Conservation (phyloP, 2,888 invertebrate genomes). For the Amphimallon solstitiale region DNA sequence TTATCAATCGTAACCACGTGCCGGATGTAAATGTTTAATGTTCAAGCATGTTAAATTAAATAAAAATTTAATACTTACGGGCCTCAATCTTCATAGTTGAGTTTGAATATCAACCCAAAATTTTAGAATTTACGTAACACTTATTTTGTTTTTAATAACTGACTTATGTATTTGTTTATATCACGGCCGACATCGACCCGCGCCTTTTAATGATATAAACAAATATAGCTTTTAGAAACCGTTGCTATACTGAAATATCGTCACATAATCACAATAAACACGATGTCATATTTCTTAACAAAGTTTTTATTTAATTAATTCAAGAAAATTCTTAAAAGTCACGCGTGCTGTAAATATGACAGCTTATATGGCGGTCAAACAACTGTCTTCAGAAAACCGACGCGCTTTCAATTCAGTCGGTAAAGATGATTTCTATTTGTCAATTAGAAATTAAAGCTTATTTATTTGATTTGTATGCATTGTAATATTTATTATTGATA, state of each 20-base stretch:
- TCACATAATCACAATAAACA: constrained; percentile 16
- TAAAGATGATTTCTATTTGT: constrained; percentile 23
- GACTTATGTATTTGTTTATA: constrained; percentile 41
- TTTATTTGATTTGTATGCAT: too few species aligned
- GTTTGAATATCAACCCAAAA: constrained; percentile 40
- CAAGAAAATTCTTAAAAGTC: constrained; percentile 41
- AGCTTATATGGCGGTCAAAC: constrained; percentile 48
- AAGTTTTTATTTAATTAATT: constrained; percentile 42
- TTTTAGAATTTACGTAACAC: constrained; percentile 39
- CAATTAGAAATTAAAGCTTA: too few species aligned
- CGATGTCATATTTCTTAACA: constrained; percentile 31
- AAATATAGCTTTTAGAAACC: neutral
- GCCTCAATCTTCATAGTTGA: constrained; percentile 46
- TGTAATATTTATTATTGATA: too few species aligned
- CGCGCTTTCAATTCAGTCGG: constrained; percentile 33
- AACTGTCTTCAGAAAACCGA: constrained; percentile 42
- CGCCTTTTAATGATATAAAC: constrained; percentile 14
- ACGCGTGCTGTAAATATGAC: constrained; percentile 47
- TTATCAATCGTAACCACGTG: constrained; percentile 31
- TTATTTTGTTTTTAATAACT: constrained; percentile 37
- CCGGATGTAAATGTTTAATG: constrained; percentile 25
- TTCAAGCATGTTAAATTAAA: constrained; percentile 16
- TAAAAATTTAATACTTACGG: constrained; percentile 42
- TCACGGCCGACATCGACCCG: constrained; percentile 35
- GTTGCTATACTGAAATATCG: constrained; percentile 3